Base-by-base conservation (phyloP, 2,888 invertebrate genomes). In the Hydraecia micacea region DNA sequence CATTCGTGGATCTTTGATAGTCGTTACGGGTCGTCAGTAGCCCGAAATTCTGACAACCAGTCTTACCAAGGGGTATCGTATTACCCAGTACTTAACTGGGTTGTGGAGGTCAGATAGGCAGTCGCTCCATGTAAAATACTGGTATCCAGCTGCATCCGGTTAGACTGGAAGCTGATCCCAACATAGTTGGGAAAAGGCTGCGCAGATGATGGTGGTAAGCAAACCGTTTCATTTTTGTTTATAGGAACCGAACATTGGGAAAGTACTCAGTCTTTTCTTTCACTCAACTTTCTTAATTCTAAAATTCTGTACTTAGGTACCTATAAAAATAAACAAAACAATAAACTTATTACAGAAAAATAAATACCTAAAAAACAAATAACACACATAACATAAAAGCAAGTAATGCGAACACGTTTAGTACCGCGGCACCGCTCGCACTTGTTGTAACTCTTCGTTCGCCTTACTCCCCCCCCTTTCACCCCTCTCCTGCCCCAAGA, bases 401-500 rank as follows among this genome's bases (percentile, higher is more conserved):
- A 86, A 90, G 78, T 75, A 79, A 74, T 52, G 75, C 71, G 74
- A 78, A 79, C 89, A 82, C 80, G 76, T 79, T 86, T 81, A 73
- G 77, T 67, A 75, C 84, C 82, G 81, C 85, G 87, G 83, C 81
- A 78, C 79, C 83, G 75, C 79, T 81, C 86, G 80, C 87, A 86
- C 87, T 89, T 87, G 76, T 89, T 87, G 76, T 87, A 87, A 85
- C 85, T 85, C 87, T 85, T 81, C 77, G 85, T 84, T 87, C 89
- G 91, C 89, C 90, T 90, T 88, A 86, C 81, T 80, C 88, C 88
- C 88, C 88, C 90, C 90, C 86, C 90, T 70, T 75, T 46, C 89
- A 13, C 77, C 89, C 90, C 90, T 87, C 91, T 77, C 81, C 73
- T 67, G 90, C 93, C 93, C 91, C 91, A 96, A 96, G 96, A 96